A percentile compares a stretch with the other conserved stretches of the same genome.
Conservation (phyloP, 2,797 vertebrate genomes). For the Diplodus sargus region DNA sequence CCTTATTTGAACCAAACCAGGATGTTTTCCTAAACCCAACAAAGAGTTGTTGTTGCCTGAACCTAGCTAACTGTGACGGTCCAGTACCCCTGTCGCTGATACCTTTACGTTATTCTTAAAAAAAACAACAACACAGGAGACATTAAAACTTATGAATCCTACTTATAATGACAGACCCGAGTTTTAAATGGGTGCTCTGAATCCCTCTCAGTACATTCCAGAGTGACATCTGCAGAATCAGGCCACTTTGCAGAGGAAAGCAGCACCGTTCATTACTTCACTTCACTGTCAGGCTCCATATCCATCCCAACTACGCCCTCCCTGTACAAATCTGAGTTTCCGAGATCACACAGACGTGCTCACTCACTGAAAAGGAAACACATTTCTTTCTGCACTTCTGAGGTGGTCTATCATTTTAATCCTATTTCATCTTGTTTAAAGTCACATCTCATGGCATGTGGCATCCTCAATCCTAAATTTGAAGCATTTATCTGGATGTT, state of each 20-base stretch:
- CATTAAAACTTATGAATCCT: too few relatives aligned
- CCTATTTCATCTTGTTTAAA: conserved; percentile 52
- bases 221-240: conserved; percentile 25
- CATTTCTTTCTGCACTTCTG: conserved; percentile 17
- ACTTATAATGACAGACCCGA: too few relatives aligned
- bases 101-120: too few relatives aligned
- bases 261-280: neutral
- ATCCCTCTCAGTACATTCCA: neutral
- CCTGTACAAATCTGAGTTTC: neutral
- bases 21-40: too few relatives aligned
- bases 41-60: too few relatives aligned
- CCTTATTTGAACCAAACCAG: too few relatives aligned
- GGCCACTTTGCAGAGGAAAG: neutral
- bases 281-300: neutral
- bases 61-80: too few relatives aligned
- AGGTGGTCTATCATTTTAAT: conserved; percentile 53
- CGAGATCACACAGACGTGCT: conserved; percentile 17
- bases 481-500: conserved; percentile 49
- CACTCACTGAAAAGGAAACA: conserved; percentile 27
- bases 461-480: conserved; percentile 30
- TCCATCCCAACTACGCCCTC: too few relatives aligned
- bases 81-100: too few relatives aligned
- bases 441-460: conserved; percentile 17
- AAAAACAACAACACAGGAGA: neutral
- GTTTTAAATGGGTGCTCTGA: neutral